Percentiles rank a stretch among this genome's conserved stretches.
These are phyloP conservation scores for Parasteatoda lunata DNA, from an alignment of 2,888 invertebrate species.

Conservation along the genomic window DNA sequence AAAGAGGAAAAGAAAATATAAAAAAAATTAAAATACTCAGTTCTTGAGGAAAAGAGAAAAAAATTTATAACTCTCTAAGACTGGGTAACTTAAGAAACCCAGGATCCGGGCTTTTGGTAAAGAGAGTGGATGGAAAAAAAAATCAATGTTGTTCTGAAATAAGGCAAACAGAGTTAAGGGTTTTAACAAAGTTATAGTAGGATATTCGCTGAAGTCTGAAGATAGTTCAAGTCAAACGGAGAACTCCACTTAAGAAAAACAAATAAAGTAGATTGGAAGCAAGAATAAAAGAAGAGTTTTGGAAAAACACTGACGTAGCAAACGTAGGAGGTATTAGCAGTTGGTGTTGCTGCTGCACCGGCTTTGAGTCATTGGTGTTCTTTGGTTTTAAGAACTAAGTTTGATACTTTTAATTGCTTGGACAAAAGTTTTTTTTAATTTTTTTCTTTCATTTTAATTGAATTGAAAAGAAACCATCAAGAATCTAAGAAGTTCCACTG, in stretches of 20 bases:
- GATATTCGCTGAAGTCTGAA: slow-evolving; percentile 25
- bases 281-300: slow-evolving; percentile 19
- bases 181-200: slow-evolving; percentile 53
- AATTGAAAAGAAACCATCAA: too few relatives aligned
- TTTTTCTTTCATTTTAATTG: too few relatives aligned
- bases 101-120: not conserved
- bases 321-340: not conserved
- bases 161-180: slow-evolving; percentile 43
- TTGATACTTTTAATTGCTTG: too few relatives aligned
- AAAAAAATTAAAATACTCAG: not conserved
- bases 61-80: not conserved
- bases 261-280: slow-evolving; percentile 50
- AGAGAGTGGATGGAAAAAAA: slow-evolving; percentile 8
- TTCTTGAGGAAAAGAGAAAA: not conserved
- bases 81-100: not conserved
- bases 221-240: slow-evolving; percentile 40
- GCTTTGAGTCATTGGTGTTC: too few relatives aligned
- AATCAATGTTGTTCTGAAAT: slow-evolving; percentile 43
- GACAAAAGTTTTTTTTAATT: too few relatives aligned
- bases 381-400: too few relatives aligned
- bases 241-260: slow-evolving; percentile 21
- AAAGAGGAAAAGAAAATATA: not conserved
- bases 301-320: not conserved
- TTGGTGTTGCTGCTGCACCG: not conserved
- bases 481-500: too few relatives aligned